Conservation (phyloP, 2,113 vertebrate genomes). For the Varanus komodoensis region DNA sequence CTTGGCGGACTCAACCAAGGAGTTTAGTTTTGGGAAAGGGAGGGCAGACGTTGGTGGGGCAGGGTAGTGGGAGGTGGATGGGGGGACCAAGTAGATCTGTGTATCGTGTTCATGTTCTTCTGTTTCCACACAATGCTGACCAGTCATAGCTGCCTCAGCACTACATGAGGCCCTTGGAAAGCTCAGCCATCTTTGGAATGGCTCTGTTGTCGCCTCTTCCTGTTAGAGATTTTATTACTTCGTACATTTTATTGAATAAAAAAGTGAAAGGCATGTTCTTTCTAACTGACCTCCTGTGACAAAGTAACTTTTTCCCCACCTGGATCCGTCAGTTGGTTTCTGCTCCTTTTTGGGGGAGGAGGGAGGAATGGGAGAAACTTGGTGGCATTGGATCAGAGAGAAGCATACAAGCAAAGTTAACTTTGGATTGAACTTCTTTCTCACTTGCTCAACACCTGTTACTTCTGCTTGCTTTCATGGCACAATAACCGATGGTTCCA, state of each 20-base stretch:
- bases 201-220: constrained; percentile 65
- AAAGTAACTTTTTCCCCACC: not conserved
- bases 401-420: not conserved
- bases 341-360: not conserved
- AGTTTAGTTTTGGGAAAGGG: constrained; percentile 28
- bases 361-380: not conserved
- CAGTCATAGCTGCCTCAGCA: not conserved
- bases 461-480: not conserved
- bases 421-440: not conserved
- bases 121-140: constrained; percentile 39
- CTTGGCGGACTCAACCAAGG: constrained; percentile 27
- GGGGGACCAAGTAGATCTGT: constrained; percentile 55
- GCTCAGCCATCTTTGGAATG: constrained; percentile 54
- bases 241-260: constrained; percentile 75
- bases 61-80: constrained; percentile 33
- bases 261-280: constrained; percentile 55
- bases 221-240: constrained; percentile 71
- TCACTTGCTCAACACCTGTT: not conserved
- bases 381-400: not conserved
- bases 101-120: constrained; percentile 55
- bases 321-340: not conserved
- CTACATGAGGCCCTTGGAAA: constrained; percentile 15
- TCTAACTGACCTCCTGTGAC: constrained; percentile 37
- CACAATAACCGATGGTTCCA: not conserved
- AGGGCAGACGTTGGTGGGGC: constrained; percentile 40